phyloP scores from a whole-genome alignment of 2,888 invertebrate species.

The Drosophila macrospina region DNA sequence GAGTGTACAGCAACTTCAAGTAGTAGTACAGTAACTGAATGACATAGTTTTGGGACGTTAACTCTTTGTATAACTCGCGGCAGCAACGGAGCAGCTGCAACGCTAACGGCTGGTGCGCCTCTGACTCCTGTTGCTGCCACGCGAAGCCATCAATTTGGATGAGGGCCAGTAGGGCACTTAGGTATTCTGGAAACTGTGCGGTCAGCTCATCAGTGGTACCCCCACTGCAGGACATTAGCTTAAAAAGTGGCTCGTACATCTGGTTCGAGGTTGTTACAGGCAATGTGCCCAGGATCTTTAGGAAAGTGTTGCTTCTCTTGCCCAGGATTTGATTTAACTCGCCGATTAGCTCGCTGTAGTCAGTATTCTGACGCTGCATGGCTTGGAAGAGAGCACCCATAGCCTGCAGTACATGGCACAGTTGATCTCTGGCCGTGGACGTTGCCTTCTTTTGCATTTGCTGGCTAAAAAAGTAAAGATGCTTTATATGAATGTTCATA shows the following conservation, averaged over 20 bases:
- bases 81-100: constrained; percentile 69
- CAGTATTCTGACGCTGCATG: constrained; percentile 55
- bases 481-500: constrained; percentile 65
- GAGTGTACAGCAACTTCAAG: constrained; percentile 67
- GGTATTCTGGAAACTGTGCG: constrained; percentile 55
- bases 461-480: constrained; percentile 50
- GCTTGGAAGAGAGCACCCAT: constrained; percentile 62
- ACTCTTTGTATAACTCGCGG: constrained; percentile 61
- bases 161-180: constrained; percentile 56
- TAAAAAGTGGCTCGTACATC: constrained; percentile 52
- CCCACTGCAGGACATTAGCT: constrained; percentile 32
- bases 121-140: constrained; percentile 39
- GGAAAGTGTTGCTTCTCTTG: constrained; percentile 40
- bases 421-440: constrained; percentile 30
- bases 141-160: constrained; percentile 60
- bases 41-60: constrained; percentile 55
- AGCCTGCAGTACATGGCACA: constrained; percentile 39
- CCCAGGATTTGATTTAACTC: constrained; percentile 59
- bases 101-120: constrained; percentile 50
- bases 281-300: constrained; percentile 51
- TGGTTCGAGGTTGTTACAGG: constrained; percentile 32
- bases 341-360: constrained; percentile 50
- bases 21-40: constrained; percentile 76
- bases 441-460: constrained; percentile 50
- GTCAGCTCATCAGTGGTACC: constrained; percentile 26